Evolutionary conservation across 2,797 vertebrate species (phyloP).

Genomic region (Lacerta viridis): DNA sequence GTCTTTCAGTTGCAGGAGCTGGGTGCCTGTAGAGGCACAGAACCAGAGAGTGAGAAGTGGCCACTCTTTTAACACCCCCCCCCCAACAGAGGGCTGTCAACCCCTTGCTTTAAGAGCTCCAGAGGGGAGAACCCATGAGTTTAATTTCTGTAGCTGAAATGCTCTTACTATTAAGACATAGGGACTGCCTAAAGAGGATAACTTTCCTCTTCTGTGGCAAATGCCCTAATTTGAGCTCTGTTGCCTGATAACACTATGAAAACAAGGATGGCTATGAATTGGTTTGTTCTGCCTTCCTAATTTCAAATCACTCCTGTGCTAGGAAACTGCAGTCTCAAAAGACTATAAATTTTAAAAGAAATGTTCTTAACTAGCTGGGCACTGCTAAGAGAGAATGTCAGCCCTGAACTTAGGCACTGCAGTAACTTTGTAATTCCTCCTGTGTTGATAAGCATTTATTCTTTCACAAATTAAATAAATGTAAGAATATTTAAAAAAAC

Average conservation of each 20-base stretch:
- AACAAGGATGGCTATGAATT: neutral
- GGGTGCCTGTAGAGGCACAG: neutral
- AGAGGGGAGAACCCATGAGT: too few species aligned
- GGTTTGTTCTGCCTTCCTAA: neutral
- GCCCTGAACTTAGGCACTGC: neutral
- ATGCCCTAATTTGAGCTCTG: neutral
- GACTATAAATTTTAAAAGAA: neutral
- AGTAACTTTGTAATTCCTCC: too few species aligned
- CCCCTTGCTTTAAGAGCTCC: neutral
- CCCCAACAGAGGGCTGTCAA: neutral
- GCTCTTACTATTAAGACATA: neutral
- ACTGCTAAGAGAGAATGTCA: neutral
- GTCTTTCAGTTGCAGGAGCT: neutral
- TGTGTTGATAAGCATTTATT: neutral
- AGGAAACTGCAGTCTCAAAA: neutral
- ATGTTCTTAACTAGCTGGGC: neutral
- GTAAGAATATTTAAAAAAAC: neutral
- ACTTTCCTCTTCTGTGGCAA: neutral
- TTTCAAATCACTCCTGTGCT: neutral
- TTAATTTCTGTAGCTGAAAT: neutral
- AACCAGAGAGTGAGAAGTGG: neutral
- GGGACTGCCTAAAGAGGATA: neutral
- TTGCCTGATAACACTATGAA: neutral
- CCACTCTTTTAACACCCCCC: too few species aligned
- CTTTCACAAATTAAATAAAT: constrained; percentile 4